Percentiles rank a stretch among this genome's conserved stretches.
These are phyloP conservation scores for Eciton burchellii DNA, from an alignment of 1,140 invertebrate species.

Conservation along the genomic window DNA sequence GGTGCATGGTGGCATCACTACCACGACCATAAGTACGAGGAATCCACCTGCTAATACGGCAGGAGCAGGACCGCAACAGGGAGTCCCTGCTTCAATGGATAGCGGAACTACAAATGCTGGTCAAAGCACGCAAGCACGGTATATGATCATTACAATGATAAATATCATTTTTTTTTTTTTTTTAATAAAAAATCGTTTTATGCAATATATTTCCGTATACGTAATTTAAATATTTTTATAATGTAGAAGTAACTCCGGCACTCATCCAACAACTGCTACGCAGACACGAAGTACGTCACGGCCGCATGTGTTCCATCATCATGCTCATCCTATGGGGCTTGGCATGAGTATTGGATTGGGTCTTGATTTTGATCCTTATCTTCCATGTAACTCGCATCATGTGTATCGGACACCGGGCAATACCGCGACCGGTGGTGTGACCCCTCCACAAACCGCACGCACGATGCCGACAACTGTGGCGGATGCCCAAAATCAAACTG, in stretches of 20 bases:
- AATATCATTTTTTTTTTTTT: not conserved
- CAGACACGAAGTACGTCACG: slow-evolving; percentile 89
- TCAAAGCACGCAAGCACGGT: slow-evolving; percentile 86
- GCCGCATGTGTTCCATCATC: slow-evolving; percentile 87
- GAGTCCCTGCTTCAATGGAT: slow-evolving; percentile 48
- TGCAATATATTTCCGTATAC: not conserved
- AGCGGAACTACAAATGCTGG: slow-evolving; percentile 77
- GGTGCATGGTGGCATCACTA: slow-evolving; percentile 68
- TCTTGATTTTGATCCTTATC: slow-evolving; percentile 88
- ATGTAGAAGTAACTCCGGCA: slow-evolving; percentile 87
- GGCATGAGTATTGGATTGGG: slow-evolving; percentile 82
- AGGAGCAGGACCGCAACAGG: slow-evolving; percentile 42
- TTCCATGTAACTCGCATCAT: slow-evolving; percentile 90
- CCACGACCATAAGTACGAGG: slow-evolving; percentile 50
- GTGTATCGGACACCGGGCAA: slow-evolving; percentile 77
- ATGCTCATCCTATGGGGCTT: slow-evolving; percentile 79
- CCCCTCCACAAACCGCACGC: slow-evolving; percentile 74
- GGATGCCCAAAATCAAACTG: slow-evolving; percentile 68
- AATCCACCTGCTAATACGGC: slow-evolving; percentile 56
- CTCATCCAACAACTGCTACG: slow-evolving; percentile 89
- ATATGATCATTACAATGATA: slow-evolving; percentile 2
- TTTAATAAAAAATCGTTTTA: not conserved
- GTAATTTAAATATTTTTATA: slow-evolving; percentile 40
- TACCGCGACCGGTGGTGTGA: slow-evolving; percentile 54
- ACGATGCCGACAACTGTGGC: slow-evolving; percentile 64